Percentiles rank a stretch among this genome's conserved stretches.
These are phyloP conservation scores for Carcharodon carcharias DNA, from an alignment of 2,797 vertebrate genomes.

Conservation along the genomic window DNA sequence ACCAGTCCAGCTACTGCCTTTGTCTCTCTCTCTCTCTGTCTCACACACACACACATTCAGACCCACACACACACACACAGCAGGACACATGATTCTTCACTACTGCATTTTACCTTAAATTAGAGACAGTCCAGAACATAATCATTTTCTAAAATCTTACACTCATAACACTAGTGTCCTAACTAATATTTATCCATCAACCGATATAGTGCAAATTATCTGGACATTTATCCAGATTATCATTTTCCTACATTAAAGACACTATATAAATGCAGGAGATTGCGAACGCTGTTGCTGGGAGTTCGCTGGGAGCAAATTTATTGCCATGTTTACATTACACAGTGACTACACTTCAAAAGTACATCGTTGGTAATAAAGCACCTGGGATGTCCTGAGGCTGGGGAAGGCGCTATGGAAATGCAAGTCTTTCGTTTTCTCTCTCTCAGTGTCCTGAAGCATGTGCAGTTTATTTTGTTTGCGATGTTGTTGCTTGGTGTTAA, in stretches of 20 bases:
- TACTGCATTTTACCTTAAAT: no score
- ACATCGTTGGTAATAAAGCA: background rate
- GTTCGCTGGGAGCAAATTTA: background rate
- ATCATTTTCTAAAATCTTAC: no score
- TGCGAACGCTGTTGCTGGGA: background rate
- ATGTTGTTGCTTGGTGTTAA: background rate
- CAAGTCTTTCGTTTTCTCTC: background rate
- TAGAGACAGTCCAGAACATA: no score
- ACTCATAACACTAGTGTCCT: background rate
- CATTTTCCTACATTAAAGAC: background rate
- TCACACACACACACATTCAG: no score
- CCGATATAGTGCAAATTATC: background rate
- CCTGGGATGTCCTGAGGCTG: background rate
- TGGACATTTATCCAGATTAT: background rate
- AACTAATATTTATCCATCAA: background rate
- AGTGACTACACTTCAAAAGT: background rate
- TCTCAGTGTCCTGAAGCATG: background rate
- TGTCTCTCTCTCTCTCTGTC: no score
- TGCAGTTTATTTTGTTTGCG: background rate
- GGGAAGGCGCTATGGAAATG: background rate
- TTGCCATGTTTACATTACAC: background rate
- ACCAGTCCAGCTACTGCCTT: no score
- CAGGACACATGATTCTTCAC: no score
- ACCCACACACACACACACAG: no score
- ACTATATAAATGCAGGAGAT: no score